Base-by-base conservation (phyloP, 1,140 invertebrate genomes). In the Coptotermes formosanus region DNA sequence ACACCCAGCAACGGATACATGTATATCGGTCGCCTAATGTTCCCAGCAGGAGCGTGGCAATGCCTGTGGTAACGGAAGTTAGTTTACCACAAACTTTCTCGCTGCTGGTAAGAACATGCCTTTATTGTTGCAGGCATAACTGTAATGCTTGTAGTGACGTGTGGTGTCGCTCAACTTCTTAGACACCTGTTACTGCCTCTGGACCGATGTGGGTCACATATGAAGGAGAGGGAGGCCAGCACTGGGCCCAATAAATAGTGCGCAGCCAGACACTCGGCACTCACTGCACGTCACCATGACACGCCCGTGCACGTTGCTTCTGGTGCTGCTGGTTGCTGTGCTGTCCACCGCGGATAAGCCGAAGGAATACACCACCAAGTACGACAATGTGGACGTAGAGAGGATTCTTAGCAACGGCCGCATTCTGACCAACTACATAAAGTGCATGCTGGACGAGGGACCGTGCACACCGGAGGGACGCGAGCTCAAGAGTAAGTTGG, bases 371-470 rank as follows among this genome's bases (percentile, higher is more conserved):
- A 92, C 92, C 7, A 93, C 91, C 14, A 92, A 92, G 88, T 93
- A 92, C 88, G 93, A 93, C 87, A 90, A 92, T 88, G 87, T 94
- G 69, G 91, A 94, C 88, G 89, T 94, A 19, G 91, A 93, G 45
- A 55, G 88, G 44, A 90, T 94, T n/a, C 89, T 93, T 75, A 89
- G 88, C n/a, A 94, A 90, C 88, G 90, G 92, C 11, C 89, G 93
- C 86, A 89, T 93, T 44, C 87, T 93, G 38, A 90, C 90, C 85
- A 92, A 90, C 87, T 93, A 94, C 88, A 89, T 92, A 84, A 92
- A 92, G 83, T 94, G 93, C 89, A 88, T 93, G 69, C 88, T 93
- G 86, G 92, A 93, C 69, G 89, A 90, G 86, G 92, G 91, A 81
- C 89, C 91, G 30, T 94, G 93, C 88, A 92, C 92, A 3, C 89